Percentiles rank a stretch among this genome's conserved stretches.
These are phyloP conservation scores for human (Homo sapiens) DNA, from an alignment of 2,113 vertebrate genomes.

Conservation along the genomic window DNA sequence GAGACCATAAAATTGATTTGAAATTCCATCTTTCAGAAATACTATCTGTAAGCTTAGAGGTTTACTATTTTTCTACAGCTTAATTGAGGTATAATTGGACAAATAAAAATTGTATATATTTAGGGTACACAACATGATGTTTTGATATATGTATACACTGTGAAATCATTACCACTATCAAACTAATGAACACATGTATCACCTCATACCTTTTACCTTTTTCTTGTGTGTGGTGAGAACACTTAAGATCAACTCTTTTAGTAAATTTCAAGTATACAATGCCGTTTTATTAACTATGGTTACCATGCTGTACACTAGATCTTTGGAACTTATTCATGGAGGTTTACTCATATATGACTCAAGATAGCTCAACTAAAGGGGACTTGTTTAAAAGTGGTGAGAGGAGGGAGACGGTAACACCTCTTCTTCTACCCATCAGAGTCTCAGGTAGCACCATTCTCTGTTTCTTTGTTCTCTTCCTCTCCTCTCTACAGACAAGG, in stretches of 20 bases:
- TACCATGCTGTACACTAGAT: neutral
- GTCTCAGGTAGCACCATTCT: neutral
- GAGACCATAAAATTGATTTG: neutral
- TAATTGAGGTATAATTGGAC: neutral
- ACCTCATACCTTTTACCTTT: neutral
- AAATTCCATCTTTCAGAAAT: neutral
- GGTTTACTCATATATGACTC: neutral
- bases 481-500: neutral
- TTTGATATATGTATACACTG: neutral
- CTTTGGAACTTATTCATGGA: neutral
- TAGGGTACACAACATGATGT: neutral
- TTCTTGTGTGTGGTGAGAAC: neutral
- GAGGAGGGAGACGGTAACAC: neutral
- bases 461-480: neutral
- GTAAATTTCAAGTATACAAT: neutral
- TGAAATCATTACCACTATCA: neutral
- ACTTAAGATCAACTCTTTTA: neutral
- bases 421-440: neutral
- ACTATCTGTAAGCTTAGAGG: neutral
- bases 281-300: neutral
- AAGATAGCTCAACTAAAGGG: neutral
- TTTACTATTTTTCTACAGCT: neutral
- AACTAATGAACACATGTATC: neutral
- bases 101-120: neutral
- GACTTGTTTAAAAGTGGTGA: neutral